Evolutionary conservation across 2,113 vertebrate genomes (phyloP).

Genomic region (Carettochelys insculpta): DNA sequence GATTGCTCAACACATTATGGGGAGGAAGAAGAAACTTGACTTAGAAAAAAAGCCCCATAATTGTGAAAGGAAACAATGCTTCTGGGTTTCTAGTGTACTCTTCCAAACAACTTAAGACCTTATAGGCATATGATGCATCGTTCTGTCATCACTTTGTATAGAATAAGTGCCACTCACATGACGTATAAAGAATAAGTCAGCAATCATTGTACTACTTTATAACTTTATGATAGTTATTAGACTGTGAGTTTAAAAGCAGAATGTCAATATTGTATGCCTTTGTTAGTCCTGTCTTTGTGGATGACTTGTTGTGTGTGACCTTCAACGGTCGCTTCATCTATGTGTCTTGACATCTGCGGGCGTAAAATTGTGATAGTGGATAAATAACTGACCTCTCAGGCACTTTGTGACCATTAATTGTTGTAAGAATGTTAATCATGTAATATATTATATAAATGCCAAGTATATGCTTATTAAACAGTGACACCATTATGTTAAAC

Average conservation of each 20-base stretch:
- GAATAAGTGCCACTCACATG: background rate
- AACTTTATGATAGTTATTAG: background rate
- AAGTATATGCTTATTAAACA: background rate
- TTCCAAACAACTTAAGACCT: background rate
- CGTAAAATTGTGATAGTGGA: background rate
- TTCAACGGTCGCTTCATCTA: background rate
- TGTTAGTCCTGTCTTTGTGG: background rate
- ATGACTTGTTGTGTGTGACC: background rate
- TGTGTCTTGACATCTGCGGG: background rate
- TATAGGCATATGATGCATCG: background rate
- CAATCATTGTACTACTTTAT: background rate
- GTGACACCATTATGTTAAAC: rapidly evolving
- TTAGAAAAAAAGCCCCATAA: background rate
- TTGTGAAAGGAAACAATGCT: background rate
- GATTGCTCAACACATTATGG: background rate
- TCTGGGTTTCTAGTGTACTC: background rate
- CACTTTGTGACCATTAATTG: background rate
- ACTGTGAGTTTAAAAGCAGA: rapidly evolving
- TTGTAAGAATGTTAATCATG: background rate
- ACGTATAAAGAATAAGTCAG: background rate
- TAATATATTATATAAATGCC: background rate
- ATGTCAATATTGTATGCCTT: background rate
- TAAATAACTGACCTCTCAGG: background rate
- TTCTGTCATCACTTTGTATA: background rate
- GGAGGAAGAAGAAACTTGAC: background rate